Evolutionary conservation across 2,113 vertebrate species (phyloP), one percentile per base, ranked within the genome.

Genomic region (Chrysochloris asiatica): DNA sequence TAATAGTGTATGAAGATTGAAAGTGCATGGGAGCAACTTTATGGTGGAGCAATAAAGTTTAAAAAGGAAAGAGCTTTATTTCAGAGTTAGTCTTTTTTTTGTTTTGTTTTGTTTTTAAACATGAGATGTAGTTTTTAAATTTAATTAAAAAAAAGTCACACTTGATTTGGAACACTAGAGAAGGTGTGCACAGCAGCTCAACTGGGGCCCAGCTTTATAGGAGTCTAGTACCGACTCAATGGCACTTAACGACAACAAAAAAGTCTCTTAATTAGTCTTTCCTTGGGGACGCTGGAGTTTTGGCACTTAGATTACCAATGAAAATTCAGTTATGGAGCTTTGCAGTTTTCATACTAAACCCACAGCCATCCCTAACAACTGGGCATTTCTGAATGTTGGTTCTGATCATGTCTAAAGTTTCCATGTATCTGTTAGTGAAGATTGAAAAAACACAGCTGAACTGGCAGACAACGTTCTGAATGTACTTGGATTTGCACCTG

Each of bases 11-110:
- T 90, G 22, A 61, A 50, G 71, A 13, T 75, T 85, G 67, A 93
- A 48, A 50, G 28, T 56, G 19, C 69, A 43, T 67, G 47, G 28
- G 61, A 88, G 48, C 87, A 65, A 9, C 79, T 92, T 90, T 26
- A 54, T 83, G n/a, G 45, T 71, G 8, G 43, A 86, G 72, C n/a
- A 75, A 52, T 80, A 80, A 72, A 86, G 67, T 8, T 56, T 85
- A 83, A 14, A 54, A 14, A 9, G 59, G 59, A n/a, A 65, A 84
- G 30, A 30, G 30, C 83, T 88, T 85, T 84, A 36, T 86, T 95
- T 71, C 43, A 93, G 45, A 38, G 24, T 63, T 89, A 78, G 63
- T 89, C 50, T 90, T 17, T 41, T 92, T 22, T 65, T 38, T n/a
- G n/a, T n/a, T n/a, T n/a, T n/a, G n/a, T n/a, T n/a, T n/a, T n/a